Evolutionary conservation across 2,797 vertebrate species (phyloP).

Genomic region (Gadopsis bispinosus): DNA sequence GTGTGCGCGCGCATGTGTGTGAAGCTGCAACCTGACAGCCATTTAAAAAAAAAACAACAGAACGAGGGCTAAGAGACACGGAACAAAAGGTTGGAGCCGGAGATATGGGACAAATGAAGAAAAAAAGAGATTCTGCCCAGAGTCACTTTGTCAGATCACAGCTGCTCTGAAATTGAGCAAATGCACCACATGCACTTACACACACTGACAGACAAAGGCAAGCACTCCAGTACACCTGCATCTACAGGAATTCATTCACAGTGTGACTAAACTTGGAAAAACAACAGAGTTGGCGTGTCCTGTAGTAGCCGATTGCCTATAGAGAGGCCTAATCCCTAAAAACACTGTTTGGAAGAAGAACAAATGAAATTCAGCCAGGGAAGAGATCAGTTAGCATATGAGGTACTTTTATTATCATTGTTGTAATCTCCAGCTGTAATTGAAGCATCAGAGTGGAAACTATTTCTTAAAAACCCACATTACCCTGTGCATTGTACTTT

Average conservation of each 20-base stretch:
- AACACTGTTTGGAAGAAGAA: not conserved
- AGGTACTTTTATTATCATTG: not conserved
- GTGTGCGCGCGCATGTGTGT: constrained; percentile 10
- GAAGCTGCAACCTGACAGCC: constrained; percentile 35
- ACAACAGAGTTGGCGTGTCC: constrained; percentile 2
- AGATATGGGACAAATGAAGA: constrained; percentile 33
- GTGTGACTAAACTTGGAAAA: constrained; percentile 26
- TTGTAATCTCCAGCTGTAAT: not conserved
- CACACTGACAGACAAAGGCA: not conserved
- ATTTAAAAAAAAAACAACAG: not conserved
- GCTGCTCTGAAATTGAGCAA: constrained; percentile 31
- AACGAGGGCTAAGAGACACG: not conserved
- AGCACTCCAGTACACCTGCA: constrained; percentile 7
- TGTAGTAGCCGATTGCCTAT: no score
- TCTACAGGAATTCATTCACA: constrained; percentile 40
- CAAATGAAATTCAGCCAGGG: not conserved
- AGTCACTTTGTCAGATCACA: constrained; percentile 34
- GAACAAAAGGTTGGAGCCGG: constrained; percentile 28
- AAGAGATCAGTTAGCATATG: not conserved
- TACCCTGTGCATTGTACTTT: not conserved
- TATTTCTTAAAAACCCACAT: not conserved
- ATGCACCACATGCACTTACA: not conserved
- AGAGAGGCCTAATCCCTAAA: not conserved
- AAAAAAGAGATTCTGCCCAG: constrained; percentile 5
- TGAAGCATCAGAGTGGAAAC: not conserved